These are phyloP conservation scores for Lepisosteus oculatus DNA, from an alignment of 2,113 vertebrate genomes.

Conservation along the genomic window DNA sequence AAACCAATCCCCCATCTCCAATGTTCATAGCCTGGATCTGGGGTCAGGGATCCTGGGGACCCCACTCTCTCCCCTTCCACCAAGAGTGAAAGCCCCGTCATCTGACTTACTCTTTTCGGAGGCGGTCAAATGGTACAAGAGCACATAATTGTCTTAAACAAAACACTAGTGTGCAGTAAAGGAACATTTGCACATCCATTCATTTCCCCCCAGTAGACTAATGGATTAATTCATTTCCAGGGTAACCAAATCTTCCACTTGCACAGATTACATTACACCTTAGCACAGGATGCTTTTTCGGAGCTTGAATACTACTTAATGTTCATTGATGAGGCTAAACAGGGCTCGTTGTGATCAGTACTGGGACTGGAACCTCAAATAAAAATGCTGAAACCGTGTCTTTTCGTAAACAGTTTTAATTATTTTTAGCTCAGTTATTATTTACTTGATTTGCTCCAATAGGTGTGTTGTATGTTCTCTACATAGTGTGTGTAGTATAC, in stretches of 20 bases:
- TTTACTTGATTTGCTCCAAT: too few species aligned
- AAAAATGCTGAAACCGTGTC: too few species aligned
- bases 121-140: conserved; percentile 8
- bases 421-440: too few species aligned
- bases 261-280: conserved; percentile 20
- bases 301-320: too few species aligned
- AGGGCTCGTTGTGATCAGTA: too few species aligned
- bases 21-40: conserved; percentile 14
- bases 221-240: conserved; percentile 5
- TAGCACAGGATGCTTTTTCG: too few species aligned
- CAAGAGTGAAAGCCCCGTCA: neutral
- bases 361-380: too few species aligned
- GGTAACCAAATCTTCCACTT: conserved; percentile 1
- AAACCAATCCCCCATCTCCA: conserved; percentile 29
- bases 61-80: conserved; percentile 18
- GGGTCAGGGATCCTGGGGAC: conserved; percentile 22
- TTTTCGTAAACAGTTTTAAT: too few species aligned
- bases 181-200: conserved; percentile 31
- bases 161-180: conserved; percentile 21
- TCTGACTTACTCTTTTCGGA: neutral
- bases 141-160: neutral
- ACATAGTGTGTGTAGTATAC: too few species aligned
- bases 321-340: too few species aligned
- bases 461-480: too few species aligned
- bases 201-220: conserved; percentile 23